Conservation (phyloP, 2,113 vertebrate genomes). For the Madoqua kirkii region DNA sequence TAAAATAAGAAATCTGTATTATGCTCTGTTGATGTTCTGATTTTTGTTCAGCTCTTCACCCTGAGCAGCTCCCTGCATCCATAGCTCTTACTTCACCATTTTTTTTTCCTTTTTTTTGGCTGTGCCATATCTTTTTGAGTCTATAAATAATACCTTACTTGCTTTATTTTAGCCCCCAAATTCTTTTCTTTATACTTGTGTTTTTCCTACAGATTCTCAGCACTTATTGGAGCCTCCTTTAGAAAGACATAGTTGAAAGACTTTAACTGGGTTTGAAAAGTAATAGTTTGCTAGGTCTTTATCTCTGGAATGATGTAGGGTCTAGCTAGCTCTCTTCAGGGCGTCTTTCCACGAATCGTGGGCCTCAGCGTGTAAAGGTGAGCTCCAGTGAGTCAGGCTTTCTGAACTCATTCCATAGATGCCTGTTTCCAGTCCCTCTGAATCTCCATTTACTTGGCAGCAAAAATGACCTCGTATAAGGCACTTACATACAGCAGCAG, state of each 20-base stretch:
- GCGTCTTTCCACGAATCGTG: neutral
- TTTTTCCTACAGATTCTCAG: neutral
- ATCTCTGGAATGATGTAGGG: neutral
- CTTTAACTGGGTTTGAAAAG: neutral
- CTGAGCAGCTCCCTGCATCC: too few species aligned
- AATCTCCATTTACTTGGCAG: neutral
- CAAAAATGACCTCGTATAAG: neutral
- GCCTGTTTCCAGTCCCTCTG: neutral
- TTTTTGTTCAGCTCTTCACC: neutral
- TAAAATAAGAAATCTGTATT: neutral
- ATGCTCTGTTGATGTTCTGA: neutral
- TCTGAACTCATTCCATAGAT: neutral
- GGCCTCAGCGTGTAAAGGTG: neutral
- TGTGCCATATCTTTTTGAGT: neutral
- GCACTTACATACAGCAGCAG: neutral
- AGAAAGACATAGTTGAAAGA: neutral
- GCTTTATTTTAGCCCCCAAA: neutral
- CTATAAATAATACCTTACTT: accelerated
- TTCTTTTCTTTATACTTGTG: neutral
- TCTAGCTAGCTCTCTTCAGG: neutral
- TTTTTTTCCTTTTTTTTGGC: neutral
- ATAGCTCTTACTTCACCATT: neutral
- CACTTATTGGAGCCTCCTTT: neutral
- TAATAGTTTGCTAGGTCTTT: neutral
- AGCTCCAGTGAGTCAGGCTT: neutral